A percentile compares a stretch with the other conserved stretches of the same genome.
Evolutionary conservation across 2,113 vertebrate genomes (phyloP).

Genomic region (Procavia capensis): DNA sequence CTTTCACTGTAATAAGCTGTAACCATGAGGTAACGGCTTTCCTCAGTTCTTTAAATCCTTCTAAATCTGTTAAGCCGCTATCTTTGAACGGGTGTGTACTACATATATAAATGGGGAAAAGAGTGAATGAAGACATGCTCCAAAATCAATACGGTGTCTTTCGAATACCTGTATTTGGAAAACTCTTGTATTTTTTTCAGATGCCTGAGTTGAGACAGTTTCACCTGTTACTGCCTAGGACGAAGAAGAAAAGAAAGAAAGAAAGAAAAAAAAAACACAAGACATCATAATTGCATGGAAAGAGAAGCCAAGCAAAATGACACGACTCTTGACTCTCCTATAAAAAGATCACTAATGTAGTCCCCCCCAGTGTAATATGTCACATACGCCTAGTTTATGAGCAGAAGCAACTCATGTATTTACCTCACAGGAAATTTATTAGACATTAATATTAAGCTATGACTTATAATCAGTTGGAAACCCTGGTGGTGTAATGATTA

Average conservation of each 20-base stretch:
- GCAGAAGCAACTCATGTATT: neutral
- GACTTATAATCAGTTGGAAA: conserved; percentile 19
- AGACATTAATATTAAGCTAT: neutral
- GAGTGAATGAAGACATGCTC: neutral
- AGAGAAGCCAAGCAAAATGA: neutral
- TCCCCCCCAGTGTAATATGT: neutral
- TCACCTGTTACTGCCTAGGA: neutral
- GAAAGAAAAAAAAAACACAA: neutral
- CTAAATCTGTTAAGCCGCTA: too few species aligned
- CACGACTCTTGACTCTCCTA: neutral
- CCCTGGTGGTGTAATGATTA: too few species aligned
- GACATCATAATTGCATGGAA: neutral
- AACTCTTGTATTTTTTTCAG: neutral
- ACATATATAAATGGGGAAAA: neutral
- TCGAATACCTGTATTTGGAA: neutral
- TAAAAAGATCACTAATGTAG: neutral
- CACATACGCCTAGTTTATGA: neutral
- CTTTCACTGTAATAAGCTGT: too few species aligned
- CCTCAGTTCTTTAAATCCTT: too few species aligned
- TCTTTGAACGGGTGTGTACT: too few species aligned
- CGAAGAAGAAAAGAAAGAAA: too few species aligned
- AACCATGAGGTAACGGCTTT: too few species aligned
- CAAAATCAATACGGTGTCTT: neutral
- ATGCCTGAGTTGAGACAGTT: neutral
- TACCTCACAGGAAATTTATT: neutral